Evolutionary conservation across 2,113 vertebrate genomes (phyloP), one percentile per base, ranked within the genome.

Genomic region (Ameiurus melas): DNA sequence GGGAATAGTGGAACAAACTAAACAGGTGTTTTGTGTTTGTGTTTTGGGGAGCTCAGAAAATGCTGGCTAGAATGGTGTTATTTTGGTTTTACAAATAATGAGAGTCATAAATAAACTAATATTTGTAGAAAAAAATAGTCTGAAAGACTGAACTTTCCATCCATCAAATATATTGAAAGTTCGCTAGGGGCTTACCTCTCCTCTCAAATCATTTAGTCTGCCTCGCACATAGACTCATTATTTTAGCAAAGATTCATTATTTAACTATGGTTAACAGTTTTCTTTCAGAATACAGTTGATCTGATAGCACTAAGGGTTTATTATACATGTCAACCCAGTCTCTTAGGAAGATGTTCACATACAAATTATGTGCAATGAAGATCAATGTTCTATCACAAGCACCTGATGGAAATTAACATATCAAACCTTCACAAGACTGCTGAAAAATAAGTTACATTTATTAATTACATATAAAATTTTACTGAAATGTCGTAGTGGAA

Each of bases 181-280:
- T 33, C 6, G 10, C 81, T 53, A 22, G 62, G 27, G 62, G 64
- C 75, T 68, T 53, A 84, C 33, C 83, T 84, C 62, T 4, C n/a
- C 70, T 84, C 83, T 84, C 83, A 66, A 84, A 84, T 84, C 60
- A 64, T 84, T 84, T 12, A 20, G 39, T 68, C 43, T 84, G 62
- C 43, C 62, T 66, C 36, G 27, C 62, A 53, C 83, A 84, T 30
- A 83, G 73, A 25, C 39, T 64, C 81, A 64, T 83, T 25, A 83
- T 43, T 66, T 16, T 60, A 20, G 1, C 22, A 39, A 43, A 84
- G 62, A 84, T 55, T 53, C 8, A 70, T 68, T 62, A 66, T 84
- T 84, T 84, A 70, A 84, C 70, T 47, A 20, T 47, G 43, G 60
- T 53, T 68, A 66, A 81, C 27, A 9, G 9, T 75, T 75, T 75